Evolutionary conservation across 2,797 vertebrate species (phyloP), one percentile per base, ranked within the genome.

Genomic region (Toxotes lorentzi): DNA sequence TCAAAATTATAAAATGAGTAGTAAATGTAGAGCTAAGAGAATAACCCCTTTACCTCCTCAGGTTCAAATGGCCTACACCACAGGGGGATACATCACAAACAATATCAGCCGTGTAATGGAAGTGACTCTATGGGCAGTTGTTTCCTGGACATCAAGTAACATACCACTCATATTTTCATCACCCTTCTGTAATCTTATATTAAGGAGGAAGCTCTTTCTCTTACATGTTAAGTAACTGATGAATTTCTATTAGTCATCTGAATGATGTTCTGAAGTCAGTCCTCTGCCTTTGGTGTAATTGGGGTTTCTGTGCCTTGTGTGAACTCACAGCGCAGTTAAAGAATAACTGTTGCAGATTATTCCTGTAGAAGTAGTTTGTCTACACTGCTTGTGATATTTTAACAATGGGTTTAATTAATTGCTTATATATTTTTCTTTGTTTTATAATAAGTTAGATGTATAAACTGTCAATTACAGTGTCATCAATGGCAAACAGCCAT

Each of bases 181-280:
- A 50, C 34, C 57, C 30, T 53, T 30, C n/a, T 62, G 45, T 73
- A n/a, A 54, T 72, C 58, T 54, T 45, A 35, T 21, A 38, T 9
- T 24, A 7, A 45, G 17, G 35, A 35, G 40, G 16, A 45, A 50
- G 32, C 27, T 57, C 19, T 43, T 61, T 41, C 16, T 40, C 38
- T 40, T 41, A 7, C n/a, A 38, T 30, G 35, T 30, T 58, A 38
- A 74, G 59, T 48, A 59, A 67, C 53, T 66, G 17, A 58, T 66
- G 43, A 50, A 66, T 57, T 47, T 30, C 17, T 58, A 11, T 48
- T 10, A 47, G 51, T 56, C 30, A 11, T 57, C 16, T 56, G 17
- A 45, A 19, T 30, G 19, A 41, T 54, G 11, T 45, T 38, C 19
- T 38, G 21, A 38, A 57, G 56, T 43, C 59, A 35, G 64, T 24